Conservation (phyloP, 2,888 invertebrate genomes). For the Drosophila meridionalis region DNA sequence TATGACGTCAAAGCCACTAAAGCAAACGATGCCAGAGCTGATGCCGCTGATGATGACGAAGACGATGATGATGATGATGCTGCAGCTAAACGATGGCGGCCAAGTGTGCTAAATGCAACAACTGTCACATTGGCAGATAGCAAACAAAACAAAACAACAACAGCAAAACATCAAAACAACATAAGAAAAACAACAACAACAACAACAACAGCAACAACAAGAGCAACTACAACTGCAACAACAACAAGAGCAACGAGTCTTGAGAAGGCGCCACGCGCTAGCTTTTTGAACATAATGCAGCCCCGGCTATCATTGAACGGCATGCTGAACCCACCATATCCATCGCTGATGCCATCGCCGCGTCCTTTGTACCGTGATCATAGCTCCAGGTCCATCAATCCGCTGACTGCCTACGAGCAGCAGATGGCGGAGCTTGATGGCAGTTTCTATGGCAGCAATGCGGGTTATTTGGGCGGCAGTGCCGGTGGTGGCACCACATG, state of each 20-base stretch:
- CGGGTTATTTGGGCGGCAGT: constrained; percentile 71
- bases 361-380: constrained; percentile 83
- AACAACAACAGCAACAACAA: constrained; percentile 14
- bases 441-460: constrained; percentile 79
- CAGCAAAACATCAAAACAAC: constrained; percentile 33
- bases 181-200: constrained; percentile 37
- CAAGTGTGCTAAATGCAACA: constrained; percentile 44
- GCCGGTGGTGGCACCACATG: constrained; percentile 65
- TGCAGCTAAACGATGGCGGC: constrained; percentile 63
- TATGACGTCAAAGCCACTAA: constrained; percentile 41
- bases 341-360: constrained; percentile 83
- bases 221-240: constrained; percentile 35
- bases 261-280: constrained; percentile 73
- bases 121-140: constrained; percentile 39
- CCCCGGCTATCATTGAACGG: constrained; percentile 84
- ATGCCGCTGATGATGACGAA: neutral
- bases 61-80: neutral
- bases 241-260: constrained; percentile 42
- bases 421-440: constrained; percentile 83
- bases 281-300: constrained; percentile 83
- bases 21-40: constrained; percentile 13
- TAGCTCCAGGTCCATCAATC: constrained; percentile 84
- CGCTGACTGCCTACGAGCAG: constrained; percentile 81
- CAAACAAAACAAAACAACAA: constrained; percentile 39
- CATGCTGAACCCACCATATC: constrained; percentile 82